A percentile compares a stretch with the other conserved stretches of the same genome.
These are phyloP conservation scores for Micrasema minimum DNA, from an alignment of 1,140 invertebrate genomes.

Conservation along the genomic window DNA sequence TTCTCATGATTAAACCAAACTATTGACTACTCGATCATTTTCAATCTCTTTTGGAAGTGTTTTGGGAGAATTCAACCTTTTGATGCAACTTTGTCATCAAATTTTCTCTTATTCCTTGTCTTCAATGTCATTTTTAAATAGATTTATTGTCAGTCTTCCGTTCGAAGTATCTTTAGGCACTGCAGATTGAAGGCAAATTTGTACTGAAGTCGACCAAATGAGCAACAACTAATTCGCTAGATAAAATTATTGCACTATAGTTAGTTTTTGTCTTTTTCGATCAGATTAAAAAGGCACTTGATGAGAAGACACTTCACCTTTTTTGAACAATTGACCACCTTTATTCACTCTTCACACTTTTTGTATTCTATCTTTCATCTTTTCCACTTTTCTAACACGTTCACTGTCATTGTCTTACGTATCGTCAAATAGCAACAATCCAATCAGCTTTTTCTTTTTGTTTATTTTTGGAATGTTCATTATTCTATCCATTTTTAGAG, in stretches of 20 bases:
- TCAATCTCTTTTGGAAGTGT: too few relatives aligned
- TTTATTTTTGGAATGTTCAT: conserved; percentile 25
- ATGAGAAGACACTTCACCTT: background rate
- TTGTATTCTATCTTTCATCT: background rate
- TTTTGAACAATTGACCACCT: background rate
- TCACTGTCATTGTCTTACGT: conserved; percentile 29
- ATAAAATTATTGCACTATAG: conserved; percentile 1
- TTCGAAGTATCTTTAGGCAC: conserved; percentile 6
- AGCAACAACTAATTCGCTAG: background rate
- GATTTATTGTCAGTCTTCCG: background rate
- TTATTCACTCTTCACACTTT: conserved; percentile 16
- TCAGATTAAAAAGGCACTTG: conserved; percentile 7
- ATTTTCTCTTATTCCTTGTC: too few relatives aligned
- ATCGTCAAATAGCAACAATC: conserved; percentile 32
- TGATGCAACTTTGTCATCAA: too few relatives aligned
- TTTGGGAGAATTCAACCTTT: too few relatives aligned
- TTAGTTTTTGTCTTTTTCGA: background rate
- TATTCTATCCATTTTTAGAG: conserved; percentile 18
- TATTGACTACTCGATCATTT: too few relatives aligned
- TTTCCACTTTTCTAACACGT: background rate
- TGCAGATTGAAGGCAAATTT: background rate
- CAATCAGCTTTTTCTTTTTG: conserved; percentile 26
- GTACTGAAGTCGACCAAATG: too few relatives aligned
- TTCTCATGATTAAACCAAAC: too few relatives aligned
- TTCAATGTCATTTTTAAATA: too few relatives aligned